phyloP scores from a whole-genome alignment of 2,797 vertebrate genomes.

The Arrhamphus sclerolepis region DNA sequence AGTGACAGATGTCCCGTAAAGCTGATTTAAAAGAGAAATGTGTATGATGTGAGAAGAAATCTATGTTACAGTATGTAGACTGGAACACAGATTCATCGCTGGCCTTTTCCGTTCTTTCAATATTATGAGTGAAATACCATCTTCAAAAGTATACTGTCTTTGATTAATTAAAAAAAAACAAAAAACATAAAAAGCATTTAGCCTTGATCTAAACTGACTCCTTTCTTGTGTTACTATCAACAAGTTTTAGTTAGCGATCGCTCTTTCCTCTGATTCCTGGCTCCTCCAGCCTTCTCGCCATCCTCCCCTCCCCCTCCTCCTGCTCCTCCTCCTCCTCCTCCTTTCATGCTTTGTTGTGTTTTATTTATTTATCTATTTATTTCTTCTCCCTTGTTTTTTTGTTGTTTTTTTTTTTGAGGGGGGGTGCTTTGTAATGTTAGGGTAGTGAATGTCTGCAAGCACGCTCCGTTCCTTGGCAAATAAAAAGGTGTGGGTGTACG shows the following conservation, averaged over 20 bases:
- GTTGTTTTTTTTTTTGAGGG: no score
- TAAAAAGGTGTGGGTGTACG: constrained; percentile 68
- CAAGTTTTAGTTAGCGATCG: constrained; percentile 69
- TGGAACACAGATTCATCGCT: constrained; percentile 4
- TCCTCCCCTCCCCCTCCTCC: constrained; percentile 10
- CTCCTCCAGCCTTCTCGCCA: constrained; percentile 57
- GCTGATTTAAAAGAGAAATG: constrained; percentile 35
- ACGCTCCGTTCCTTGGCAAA: constrained; percentile 67
- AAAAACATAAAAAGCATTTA: constrained; percentile 16
- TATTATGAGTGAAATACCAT: constrained; percentile 13
- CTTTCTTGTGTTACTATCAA: constrained; percentile 64
- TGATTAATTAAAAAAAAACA: not conserved
- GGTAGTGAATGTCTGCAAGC: constrained; percentile 64
- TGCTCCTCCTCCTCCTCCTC: constrained; percentile 52
- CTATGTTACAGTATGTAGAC: constrained; percentile 1
- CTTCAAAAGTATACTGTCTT: not conserved
- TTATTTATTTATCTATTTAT: constrained; percentile 39
- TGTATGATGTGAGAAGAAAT: constrained; percentile 20
- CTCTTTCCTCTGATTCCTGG: constrained; percentile 53
- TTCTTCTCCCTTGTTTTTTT: constrained; percentile 61
- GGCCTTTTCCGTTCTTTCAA: constrained; percentile 6
- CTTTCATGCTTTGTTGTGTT: constrained; percentile 65
- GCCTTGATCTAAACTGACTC: constrained; percentile 39
- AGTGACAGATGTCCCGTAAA: constrained; percentile 23
- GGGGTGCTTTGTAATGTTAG: constrained; percentile 69